Evolutionary conservation across 2,888 invertebrate species (phyloP).

Genomic region (Euphydryas editha): DNA sequence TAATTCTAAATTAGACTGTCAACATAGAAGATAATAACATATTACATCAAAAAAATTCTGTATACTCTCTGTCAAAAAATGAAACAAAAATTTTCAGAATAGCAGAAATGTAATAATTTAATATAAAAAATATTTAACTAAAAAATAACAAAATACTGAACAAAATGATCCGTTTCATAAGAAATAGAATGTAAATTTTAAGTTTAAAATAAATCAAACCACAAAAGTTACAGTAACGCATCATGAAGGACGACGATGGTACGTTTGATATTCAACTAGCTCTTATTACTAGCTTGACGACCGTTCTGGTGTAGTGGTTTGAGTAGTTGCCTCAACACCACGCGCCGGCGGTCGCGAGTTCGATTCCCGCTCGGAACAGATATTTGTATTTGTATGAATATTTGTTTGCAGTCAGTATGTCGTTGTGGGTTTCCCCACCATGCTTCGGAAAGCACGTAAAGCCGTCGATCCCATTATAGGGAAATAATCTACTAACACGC

Average conservation of each 20-base stretch:
- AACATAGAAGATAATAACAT: too few relatives aligned
- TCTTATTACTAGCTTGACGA: neutral
- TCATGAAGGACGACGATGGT: slow-evolving; percentile 41
- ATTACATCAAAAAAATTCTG: neutral
- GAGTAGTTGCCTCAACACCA: too few relatives aligned
- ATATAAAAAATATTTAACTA: neutral
- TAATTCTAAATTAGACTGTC: neutral
- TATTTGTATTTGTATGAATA: too few relatives aligned
- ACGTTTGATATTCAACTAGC: neutral
- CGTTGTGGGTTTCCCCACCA: too few relatives aligned
- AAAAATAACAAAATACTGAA: neutral
- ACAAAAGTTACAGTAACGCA: slow-evolving; percentile 7
- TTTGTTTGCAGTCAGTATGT: too few relatives aligned
- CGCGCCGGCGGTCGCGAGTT: too few relatives aligned
- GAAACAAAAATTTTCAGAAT: neutral
- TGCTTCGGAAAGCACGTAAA: too few relatives aligned
- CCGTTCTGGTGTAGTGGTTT: too few relatives aligned
- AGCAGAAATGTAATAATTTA: neutral
- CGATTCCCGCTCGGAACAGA: too few relatives aligned
- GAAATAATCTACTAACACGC: too few relatives aligned
- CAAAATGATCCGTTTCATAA: neutral
- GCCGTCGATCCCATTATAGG: too few relatives aligned
- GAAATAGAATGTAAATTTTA: neutral
- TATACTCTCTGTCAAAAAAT: neutral
- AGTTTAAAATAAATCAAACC: neutral